Base-by-base conservation (phyloP, 2,888 invertebrate genomes). In the Hirtodrosophila duncani region DNA sequence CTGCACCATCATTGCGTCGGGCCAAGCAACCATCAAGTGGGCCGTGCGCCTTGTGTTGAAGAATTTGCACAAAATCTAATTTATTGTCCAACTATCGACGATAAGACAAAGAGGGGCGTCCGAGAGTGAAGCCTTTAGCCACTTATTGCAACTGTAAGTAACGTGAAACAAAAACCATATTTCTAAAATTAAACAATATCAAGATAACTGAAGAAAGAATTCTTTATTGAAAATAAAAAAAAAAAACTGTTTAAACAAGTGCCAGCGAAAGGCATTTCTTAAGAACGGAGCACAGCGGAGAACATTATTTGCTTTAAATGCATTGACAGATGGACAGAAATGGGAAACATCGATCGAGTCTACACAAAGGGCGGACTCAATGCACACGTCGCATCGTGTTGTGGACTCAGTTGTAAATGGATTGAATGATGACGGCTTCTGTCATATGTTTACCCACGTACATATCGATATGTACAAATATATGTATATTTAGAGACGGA, bases 51-150 rank as follows among this genome's bases (percentile, higher is more conserved):
- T 50, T 9, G 24, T 30, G 8, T 26, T 18, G 31, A 51, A 75
- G 48, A 66, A 71, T 71, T 63, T 57, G 68, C 77, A 68, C 66
- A 75, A 75, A 75, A 68, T 71, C 72, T 68, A 77, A 77, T 72
- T 72, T 77, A 71, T 77, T 72, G 71, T 69, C 74, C 67, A 67
- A 67, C 69, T 30, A 62, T 39, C 48, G 39, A 53, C 67, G 71
- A 77, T 71, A 71, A 71, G 71, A 64, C 72, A 58, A 58, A 58
- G 43, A 41, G 29, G 34, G 21, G 62, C 34, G 14, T 11, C 20
- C 23, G 17, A 8, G 27, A 34, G 37, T 45, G 21, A 42, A 44
- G 21, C 13, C 74, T 64, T 64, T 67, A 77, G n/a, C n/a, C n/a
- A n/a, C n/a, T n/a, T 72, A 67, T 37, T 55, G 78, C 70, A 72